phyloP scores from a whole-genome alignment of 2,113 vertebrate species.

The Oncorhynchus clarkii region DNA sequence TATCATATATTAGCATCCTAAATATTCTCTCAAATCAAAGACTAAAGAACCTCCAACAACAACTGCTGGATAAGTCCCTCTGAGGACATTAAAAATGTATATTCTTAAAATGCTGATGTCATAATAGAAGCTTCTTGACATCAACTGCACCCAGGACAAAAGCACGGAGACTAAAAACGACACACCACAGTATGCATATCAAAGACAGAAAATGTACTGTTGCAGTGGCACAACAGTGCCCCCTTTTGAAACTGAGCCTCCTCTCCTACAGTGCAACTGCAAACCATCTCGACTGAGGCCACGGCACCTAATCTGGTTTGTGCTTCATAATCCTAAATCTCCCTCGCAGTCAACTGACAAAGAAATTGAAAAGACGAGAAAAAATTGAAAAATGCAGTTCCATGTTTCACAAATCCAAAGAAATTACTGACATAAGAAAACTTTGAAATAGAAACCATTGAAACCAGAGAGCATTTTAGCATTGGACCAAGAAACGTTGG shows the following conservation, averaged over 20 bases:
- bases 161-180: constrained; percentile 4
- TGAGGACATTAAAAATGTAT: constrained; percentile 40
- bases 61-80: constrained; percentile 28
- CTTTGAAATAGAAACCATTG: no score
- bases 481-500: no score
- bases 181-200: constrained; percentile 12
- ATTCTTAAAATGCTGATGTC: constrained; percentile 41
- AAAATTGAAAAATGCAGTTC: neutral
- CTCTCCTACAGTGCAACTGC: no score
- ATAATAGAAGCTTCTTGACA: constrained; percentile 47
- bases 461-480: no score
- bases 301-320: neutral
- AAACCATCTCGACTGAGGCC: neutral
- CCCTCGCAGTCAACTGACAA: neutral
- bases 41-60: constrained; percentile 9
- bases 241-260: constrained; percentile 30
- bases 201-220: neutral
- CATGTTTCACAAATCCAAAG: neutral
- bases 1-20: neutral
- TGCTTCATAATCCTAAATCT: neutral
- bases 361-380: neutral
- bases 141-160: constrained; percentile 27
- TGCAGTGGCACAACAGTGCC: constrained; percentile 37
- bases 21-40: neutral
- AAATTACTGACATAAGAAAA: no score